A percentile compares a stretch with the other conserved stretches of the same genome.
Evolutionary conservation across 2,797 vertebrate genomes (phyloP).

Genomic region (Pangasius larnaudii): DNA sequence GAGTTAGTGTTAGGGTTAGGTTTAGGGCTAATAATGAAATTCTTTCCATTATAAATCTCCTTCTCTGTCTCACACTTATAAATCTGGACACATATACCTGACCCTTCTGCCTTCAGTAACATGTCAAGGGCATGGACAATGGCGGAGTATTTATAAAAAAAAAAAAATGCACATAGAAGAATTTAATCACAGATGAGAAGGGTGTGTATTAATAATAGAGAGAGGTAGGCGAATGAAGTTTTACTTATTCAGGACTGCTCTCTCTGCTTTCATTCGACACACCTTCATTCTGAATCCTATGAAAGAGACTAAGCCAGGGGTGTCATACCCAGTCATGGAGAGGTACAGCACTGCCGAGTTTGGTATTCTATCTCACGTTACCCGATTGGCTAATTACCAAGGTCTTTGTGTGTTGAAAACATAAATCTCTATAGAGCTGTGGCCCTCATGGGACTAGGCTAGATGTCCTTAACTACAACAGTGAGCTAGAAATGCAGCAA

Average conservation of each 20-base stretch:
- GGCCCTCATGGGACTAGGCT: no score
- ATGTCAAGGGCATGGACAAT: slow-evolving; percentile 46
- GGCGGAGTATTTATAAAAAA: slow-evolving; percentile 71
- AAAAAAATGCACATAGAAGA: slow-evolving; percentile 81
- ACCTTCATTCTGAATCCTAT: slow-evolving; percentile 64
- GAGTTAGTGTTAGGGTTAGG: background rate
- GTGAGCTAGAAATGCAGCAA: background rate
- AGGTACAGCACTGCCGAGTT: background rate
- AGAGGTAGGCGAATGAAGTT: slow-evolving; percentile 80
- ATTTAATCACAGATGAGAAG: slow-evolving; percentile 83
- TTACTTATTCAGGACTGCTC: slow-evolving; percentile 84
- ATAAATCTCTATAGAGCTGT: background rate
- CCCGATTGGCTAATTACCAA: background rate
- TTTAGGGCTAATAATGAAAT: background rate
- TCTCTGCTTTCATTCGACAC: slow-evolving; percentile 68
- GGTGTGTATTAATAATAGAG: slow-evolving; percentile 84
- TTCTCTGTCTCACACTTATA: background rate
- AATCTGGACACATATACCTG: background rate
- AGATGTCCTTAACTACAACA: background rate
- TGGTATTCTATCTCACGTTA: background rate
- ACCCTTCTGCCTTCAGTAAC: slow-evolving; percentile 30
- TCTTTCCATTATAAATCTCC: background rate
- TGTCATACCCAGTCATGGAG: background rate
- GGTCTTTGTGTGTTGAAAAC: background rate
- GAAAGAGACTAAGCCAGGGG: background rate